Evolutionary conservation across 2,797 vertebrate species (phyloP), one percentile per base, ranked within the genome.

Genomic region (Rhodeus uyekii): DNA sequence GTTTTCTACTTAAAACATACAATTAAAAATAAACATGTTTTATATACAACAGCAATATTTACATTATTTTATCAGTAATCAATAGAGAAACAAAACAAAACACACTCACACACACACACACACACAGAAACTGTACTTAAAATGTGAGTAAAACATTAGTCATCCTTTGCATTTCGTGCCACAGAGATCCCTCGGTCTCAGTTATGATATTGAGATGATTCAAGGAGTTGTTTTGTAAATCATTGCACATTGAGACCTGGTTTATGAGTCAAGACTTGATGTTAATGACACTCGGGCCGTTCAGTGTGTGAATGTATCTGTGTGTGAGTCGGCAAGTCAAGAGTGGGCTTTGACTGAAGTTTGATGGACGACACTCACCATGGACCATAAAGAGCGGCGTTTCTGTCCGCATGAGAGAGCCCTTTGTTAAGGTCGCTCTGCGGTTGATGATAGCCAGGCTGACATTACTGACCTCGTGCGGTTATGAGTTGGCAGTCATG

Each of bases 381-480:
- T 67, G 1, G 29, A 22, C 61, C 77, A 89, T 84, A 85, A 87
- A 87, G 84, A 82, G 81, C 74, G 50, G 83, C 82, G 39, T 85
- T 85, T 86, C 85, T 89, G 63, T 83, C 71, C 12, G 24, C 16
- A 87, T 86, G 76, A 86, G 86, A 85, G 85, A 46, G 32, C 55
- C 77, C 86, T 84, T 89, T 89, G 87, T 89, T 82, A 19, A 39
- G 27, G 44, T 64, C 48, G 55, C 39, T 58, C 53, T 85, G 84
- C 36, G 81, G 87, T 87, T 88, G 87, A 86, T 86, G 86, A 86
- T 85, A 79, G 73, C 83, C 85, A 86, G 83, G 83, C 85, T 85
- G 85, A 85, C 88, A 87, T 86, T 82, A 87, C 80, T 34, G 86
- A 86, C 86, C 88, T 87, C 71, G 71, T 87, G 82, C 78, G 81